A percentile compares a stretch with the other conserved stretches of the same genome.
phyloP scores from a whole-genome alignment of 2,797 vertebrate species.

The Enteromius treurensis region DNA sequence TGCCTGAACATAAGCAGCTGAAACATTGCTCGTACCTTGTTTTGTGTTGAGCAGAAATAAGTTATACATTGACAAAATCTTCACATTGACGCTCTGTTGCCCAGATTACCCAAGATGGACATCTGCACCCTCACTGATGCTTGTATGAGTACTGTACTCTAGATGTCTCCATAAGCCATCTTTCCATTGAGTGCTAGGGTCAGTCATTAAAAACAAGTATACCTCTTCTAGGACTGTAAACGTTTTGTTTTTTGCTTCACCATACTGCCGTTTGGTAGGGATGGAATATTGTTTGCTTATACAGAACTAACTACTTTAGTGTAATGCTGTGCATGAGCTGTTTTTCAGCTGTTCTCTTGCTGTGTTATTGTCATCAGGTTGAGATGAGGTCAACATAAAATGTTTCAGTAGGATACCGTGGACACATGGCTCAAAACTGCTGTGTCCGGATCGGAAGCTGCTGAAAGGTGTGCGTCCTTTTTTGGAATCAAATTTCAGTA shows the following conservation, averaged over 20 bases:
- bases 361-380: conserved; percentile 35
- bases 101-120: neutral
- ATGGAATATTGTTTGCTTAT: neutral
- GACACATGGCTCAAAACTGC: conserved; percentile 1
- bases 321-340: neutral
- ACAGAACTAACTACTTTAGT: neutral
- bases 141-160: conserved; percentile 21
- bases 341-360: conserved; percentile 29
- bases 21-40: neutral
- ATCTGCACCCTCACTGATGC: neutral
- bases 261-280: neutral
- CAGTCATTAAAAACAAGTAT: conserved; percentile 1
- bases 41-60: no score
- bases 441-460: neutral
- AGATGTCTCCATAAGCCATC: conserved; percentile 40
- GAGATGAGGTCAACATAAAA: conserved; percentile 30
- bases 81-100: neutral
- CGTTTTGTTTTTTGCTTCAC: neutral
- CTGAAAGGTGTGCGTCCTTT: conserved; percentile 14
- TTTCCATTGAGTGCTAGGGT: conserved; percentile 4
- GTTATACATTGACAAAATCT: neutral
- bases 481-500: neutral
- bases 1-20: no score
- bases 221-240: neutral
- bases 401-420: conserved; percentile 10